Base-by-base conservation (phyloP, 2,113 vertebrate species). In the Fregetta grallaria region DNA sequence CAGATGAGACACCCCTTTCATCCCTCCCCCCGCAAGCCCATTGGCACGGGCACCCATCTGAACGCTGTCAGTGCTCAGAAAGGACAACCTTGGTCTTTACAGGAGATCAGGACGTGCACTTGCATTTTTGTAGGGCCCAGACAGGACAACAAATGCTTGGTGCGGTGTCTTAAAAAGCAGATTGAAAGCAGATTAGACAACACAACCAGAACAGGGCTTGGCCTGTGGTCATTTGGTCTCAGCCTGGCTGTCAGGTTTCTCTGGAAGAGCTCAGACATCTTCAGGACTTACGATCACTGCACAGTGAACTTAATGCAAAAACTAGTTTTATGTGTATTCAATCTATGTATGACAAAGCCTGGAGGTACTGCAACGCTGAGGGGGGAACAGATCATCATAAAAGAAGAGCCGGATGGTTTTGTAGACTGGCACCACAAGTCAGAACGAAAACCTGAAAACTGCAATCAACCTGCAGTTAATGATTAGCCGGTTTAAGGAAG, bases 351-450 rank as follows among this genome's bases (percentile, higher is more conserved):
- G 45, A 75, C 44, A 65, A 94, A 86, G 38, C 40, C 75, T 76
- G 71, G 30, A 92, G 67, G 21, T 42, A 53, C 7, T 44, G 40
- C 82, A 86, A 92, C 7, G 36, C 67, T 44, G 55, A 86, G 34
- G 11, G 62, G 27, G 27, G 13, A 82, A 36, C 0, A 0, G 62
- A 86, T 25, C 44, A 13, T 50, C 52, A 0, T 16, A 44, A 36
- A 63, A 72, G 40, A 89, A 75, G 36, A 90, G 36, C 5, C 0
- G 0, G n/a, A 81, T 26, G 50, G 56, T 74, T 75, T 40, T 68
- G 44, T 9, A 90, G 62, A 61, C 26, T 42, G 45, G 56, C 6
- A 2, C 49, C 44, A 61, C 62, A 72, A 94, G 23, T 56, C 61
- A 36, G 49, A 71, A 90, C 6, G 50, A 66, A 83, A 83, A 85